Base-by-base conservation (phyloP, 2,888 invertebrate species). In the Heliconius ismenius region DNA sequence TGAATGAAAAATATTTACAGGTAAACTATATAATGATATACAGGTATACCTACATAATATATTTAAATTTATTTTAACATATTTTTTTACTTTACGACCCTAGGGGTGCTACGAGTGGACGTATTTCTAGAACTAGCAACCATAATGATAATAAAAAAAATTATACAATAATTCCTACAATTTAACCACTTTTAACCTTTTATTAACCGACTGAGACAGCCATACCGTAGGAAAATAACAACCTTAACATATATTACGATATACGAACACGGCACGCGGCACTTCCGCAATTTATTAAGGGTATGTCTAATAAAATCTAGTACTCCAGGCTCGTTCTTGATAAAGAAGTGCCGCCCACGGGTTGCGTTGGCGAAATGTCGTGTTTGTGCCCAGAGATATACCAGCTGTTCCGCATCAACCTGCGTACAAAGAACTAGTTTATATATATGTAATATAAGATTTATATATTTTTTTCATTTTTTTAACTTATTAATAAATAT, bases 311-410 rank as follows among this genome's bases (percentile, higher is more conserved):
- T 91, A 91, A 91, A 91, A 88, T 89, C 84, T 86, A 86, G 84
- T 85, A 76, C 79, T 77, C 70, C 58, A 70, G 68, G 78, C 79
- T 64, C 70, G 81, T 79, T 80, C 76, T 77, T 80, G 92, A 92
- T 91, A 91, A 89, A 90, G 87, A 87, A 87, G 86, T 89, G 88
- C 92, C 92, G 91, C 92, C 92, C 91, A 92, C 91, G 88, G 89
- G 84, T 86, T 85, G 89, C 88, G 89, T 90, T 87, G 89, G 89
- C 87, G 88, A 83, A 82, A 80, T 81, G 82, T 83, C 84, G 83
- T 83, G 84, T 83, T 82, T 81, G 84, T 84, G 83, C 85, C 83
- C 89, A 84, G 86, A 87, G 85, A 86, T 87, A 85, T 82, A 81
- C n/a, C 58, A 58, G n/a, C 82, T 83, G 82, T 82, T 82, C 39